Percentiles rank a stretch among this genome's conserved stretches.
Evolutionary conservation across 2,888 invertebrate species (phyloP).

Genomic region (Hetaerina titia): DNA sequence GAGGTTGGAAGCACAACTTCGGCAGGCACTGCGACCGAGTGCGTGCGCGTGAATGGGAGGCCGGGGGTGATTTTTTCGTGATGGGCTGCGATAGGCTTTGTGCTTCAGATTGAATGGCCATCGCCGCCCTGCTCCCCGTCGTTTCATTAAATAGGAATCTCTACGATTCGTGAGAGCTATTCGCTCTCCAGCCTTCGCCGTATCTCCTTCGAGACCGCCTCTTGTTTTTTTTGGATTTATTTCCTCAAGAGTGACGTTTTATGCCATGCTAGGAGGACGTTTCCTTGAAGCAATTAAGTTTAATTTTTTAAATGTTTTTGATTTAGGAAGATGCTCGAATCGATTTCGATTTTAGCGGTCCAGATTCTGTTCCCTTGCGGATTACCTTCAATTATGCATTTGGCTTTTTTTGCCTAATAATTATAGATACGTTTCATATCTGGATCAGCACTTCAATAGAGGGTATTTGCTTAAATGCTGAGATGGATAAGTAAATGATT

Average conservation of each 20-base stretch:
- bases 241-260: too few species aligned
- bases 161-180: background rate
- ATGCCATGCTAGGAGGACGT: background rate
- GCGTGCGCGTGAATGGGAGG: background rate
- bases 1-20: background rate
- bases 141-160: conserved; percentile 32
- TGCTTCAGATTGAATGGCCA: conserved; percentile 42
- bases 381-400: too few species aligned
- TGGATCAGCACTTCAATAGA: too few species aligned
- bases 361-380: too few species aligned
- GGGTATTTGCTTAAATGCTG: too few species aligned
- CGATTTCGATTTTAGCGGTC: too few species aligned
- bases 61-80: background rate
- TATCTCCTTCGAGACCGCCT: background rate
- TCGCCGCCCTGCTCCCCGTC: background rate
- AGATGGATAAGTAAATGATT: too few species aligned
- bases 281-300: background rate
- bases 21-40: too few species aligned
- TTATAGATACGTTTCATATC: too few species aligned
- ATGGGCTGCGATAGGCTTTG: conserved; percentile 29
- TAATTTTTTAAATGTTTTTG: too few species aligned
- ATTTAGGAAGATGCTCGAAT: too few species aligned
- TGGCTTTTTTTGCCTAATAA: too few species aligned
- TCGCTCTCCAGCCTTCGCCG: background rate
- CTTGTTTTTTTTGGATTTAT: background rate